Evolutionary conservation across 1,140 invertebrate species (phyloP), one percentile per base, ranked within the genome.

Genomic region (Drosophila cardini): DNA sequence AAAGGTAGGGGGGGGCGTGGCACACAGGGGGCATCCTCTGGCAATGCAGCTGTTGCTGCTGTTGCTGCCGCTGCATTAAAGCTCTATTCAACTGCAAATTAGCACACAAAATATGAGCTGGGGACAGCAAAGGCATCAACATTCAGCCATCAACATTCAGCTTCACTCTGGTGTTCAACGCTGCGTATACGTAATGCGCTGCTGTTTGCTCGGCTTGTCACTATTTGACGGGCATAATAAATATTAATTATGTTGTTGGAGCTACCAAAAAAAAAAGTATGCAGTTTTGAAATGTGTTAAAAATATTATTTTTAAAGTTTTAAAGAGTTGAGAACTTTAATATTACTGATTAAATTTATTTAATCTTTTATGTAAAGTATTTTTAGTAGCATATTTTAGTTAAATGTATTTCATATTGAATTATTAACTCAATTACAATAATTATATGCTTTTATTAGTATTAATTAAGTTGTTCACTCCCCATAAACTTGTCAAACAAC

Each of bases 81-180:
- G 81, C 82, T 57, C 63, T 71, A 82, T 86, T 86, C 82, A 86
- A 53, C 76, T 79, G 76, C 72, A 86, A 82, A 87, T 86, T 86
- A 87, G 83, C 65, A 55, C 72, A 82, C 52, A 82, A 76, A 71
- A 79, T 73, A 73, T 76, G 68, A 68, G 64, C 62, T 11, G 46
- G 40, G 13, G 10, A 13, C 2, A 21, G 5, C 2, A 15, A 62
- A n/a, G 3, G 57, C 55, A 64, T 52, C 15, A 5, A 52, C 55
- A 64, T 52, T 56, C 55, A 32, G 10, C 30, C 48, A 52, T 52
- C 48, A 34, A 34, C 26, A 15, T 34, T 2, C 32, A 52, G 48
- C 4, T 34, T 32, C 13, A 43, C 38, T 42, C 30, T 34, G 26
- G 1, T 4, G 53, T 53, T 46, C 13, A 46, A 57, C 58, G 61